A percentile compares a stretch with the other conserved stretches of the same genome.
These are phyloP conservation scores for Megalonaias nervosa DNA, from an alignment of 1,140 invertebrate genomes.

Conservation along the genomic window DNA sequence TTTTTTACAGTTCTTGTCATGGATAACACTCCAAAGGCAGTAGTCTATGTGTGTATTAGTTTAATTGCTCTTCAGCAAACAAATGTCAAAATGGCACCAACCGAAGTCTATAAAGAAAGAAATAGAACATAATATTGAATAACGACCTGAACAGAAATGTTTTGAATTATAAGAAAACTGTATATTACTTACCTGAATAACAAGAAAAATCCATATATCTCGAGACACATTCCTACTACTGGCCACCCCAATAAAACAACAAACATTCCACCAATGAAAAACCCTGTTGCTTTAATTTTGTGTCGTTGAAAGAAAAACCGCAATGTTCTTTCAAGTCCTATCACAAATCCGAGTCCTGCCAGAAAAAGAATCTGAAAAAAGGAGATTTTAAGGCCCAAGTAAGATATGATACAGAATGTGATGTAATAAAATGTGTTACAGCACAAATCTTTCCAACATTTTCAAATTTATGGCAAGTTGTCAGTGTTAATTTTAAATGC, in stretches of 20 bases:
- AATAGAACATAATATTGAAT: too few species aligned
- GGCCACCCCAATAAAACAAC: constrained; percentile 98
- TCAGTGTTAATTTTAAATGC: background rate
- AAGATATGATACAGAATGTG: too few species aligned
- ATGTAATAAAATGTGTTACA: too few species aligned
- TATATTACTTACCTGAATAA: constrained; percentile 75
- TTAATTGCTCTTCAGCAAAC: too few species aligned
- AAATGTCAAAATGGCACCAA: too few species aligned
- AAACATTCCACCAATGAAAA: constrained; percentile 96
- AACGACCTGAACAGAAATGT: too few species aligned
- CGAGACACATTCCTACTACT: constrained; percentile 95
- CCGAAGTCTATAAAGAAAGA: too few species aligned
- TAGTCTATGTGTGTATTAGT: too few species aligned
- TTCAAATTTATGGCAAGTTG: background rate
- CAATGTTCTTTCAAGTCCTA: constrained; percentile 95
- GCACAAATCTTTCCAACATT: too few species aligned
- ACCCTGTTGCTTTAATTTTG: constrained; percentile 92
- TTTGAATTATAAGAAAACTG: too few species aligned
- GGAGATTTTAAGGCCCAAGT: constrained; percentile 14
- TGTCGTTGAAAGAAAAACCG: constrained; percentile 99
- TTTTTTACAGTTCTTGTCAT: too few species aligned
- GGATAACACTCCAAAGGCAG: too few species aligned
- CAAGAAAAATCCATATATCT: constrained; percentile 83
- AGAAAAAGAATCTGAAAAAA: constrained; percentile 91
- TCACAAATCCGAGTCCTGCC: constrained; percentile 94